A percentile compares a stretch with the other conserved stretches of the same genome.
Conservation (phyloP, 2,113 vertebrate species). For the Polypterus bichir region DNA sequence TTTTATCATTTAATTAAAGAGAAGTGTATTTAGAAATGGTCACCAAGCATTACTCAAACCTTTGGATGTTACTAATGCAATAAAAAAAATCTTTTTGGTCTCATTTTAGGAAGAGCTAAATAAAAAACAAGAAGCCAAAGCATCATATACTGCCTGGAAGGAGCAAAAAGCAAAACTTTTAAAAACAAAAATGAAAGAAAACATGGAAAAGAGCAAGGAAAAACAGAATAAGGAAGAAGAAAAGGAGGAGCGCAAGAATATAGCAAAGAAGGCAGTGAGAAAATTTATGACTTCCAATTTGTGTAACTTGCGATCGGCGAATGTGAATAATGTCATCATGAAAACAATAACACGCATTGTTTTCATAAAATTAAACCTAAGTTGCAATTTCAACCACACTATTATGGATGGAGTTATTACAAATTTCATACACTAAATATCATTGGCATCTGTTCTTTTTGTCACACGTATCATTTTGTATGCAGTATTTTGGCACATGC, state of each 20-base stretch:
- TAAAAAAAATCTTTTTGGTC: neutral
- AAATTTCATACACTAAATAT: no score
- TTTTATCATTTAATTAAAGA: no score
- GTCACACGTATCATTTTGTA: no score
- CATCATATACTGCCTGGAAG: constrained; percentile 81
- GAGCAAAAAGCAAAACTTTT: constrained; percentile 62
- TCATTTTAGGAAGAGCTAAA: constrained; percentile 32
- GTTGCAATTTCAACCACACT: no score
- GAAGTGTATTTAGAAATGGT: no score
- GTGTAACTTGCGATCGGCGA: neutral
- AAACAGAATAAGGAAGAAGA: constrained; percentile 49
- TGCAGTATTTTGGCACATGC: no score
- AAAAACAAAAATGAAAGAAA: constrained; percentile 50
- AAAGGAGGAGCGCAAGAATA: constrained; percentile 48
- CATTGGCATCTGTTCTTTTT: no score
- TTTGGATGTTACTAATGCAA: no score
- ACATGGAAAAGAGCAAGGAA: constrained; percentile 42
- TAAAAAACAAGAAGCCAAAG: constrained; percentile 65
- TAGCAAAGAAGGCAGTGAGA: constrained; percentile 53
- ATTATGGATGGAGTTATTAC: no score
- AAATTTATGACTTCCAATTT: neutral
- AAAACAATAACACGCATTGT: no score
- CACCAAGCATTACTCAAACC: no score
- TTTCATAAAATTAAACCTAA: neutral
- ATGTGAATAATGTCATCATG: no score